Percentiles rank a stretch among this genome's conserved stretches.
Conservation (phyloP, 2,113 vertebrate genomes). For the Bufo gargarizans region DNA sequence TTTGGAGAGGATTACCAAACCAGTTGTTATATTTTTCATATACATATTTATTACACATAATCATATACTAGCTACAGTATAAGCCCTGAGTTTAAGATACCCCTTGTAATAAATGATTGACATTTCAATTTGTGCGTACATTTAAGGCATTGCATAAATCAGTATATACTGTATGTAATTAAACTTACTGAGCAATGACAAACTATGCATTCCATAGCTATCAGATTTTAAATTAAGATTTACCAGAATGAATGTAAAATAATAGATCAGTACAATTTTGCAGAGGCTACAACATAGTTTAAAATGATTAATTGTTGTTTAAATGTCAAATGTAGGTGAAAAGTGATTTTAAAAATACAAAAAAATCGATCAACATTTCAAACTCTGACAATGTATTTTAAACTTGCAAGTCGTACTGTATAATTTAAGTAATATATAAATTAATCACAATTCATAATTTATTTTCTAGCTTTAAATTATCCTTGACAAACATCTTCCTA, state of each 20-base stretch:
- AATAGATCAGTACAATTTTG: constrained; percentile 52
- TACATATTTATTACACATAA: no score
- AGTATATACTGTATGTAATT: not conserved
- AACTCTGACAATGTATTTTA: constrained; percentile 43
- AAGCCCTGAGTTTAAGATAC: no score
- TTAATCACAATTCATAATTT: constrained; percentile 49
- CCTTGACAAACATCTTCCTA: constrained; percentile 3
- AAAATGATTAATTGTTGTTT: constrained; percentile 52
- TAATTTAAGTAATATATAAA: constrained; percentile 49
- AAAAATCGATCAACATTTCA: constrained; percentile 55
- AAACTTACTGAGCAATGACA: not conserved
- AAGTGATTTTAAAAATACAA: constrained; percentile 58
- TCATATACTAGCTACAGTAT: no score
- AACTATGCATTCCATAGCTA: not conserved
- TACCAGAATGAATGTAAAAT: constrained; percentile 33
- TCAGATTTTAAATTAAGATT: constrained; percentile 19
- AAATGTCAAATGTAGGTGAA: constrained; percentile 53
- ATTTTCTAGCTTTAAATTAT: constrained; percentile 12
- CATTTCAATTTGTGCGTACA: not conserved
- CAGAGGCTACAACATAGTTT: constrained; percentile 43
- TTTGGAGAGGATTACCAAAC: no score
- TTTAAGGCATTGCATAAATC: not conserved
- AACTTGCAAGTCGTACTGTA: constrained; percentile 29
- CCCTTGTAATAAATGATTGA: no score
- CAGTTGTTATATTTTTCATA: no score